phyloP scores from a whole-genome alignment of 2,797 vertebrate species.

The Danio tinwini region DNA sequence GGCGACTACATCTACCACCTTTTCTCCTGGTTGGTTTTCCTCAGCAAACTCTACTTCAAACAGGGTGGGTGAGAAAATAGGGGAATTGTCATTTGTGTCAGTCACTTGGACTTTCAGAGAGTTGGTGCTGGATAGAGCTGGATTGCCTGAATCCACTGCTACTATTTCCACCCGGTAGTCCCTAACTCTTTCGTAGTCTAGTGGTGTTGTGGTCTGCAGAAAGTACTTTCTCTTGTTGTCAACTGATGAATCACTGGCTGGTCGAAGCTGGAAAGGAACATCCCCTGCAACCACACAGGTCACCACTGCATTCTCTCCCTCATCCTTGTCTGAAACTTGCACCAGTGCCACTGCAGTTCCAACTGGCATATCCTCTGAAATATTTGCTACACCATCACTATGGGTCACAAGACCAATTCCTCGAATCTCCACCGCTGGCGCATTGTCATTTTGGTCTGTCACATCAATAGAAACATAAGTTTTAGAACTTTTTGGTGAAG shows the following conservation, averaged over 20 bases:
- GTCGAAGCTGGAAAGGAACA: constrained; percentile 94
- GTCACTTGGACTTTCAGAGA: constrained; percentile 96
- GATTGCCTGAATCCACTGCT: constrained; percentile 96
- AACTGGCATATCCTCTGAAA: constrained; percentile 95
- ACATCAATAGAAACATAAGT: constrained; percentile 93
- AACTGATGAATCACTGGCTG: constrained; percentile 91
- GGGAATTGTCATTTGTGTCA: constrained; percentile 95
- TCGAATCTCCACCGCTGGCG: constrained; percentile 94
- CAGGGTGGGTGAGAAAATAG: constrained; percentile 90
- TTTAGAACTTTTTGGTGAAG: constrained; percentile 93
- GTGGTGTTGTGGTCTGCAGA: constrained; percentile 92
- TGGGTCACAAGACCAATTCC: constrained; percentile 96
- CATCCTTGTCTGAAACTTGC: constrained; percentile 96
- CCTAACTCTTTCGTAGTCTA: constrained; percentile 91
- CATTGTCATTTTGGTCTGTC: constrained; percentile 97
- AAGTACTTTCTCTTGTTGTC: constrained; percentile 99
- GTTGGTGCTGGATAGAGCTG: constrained; percentile 96
- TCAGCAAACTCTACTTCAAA: constrained; percentile 94
- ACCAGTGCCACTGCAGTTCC: constrained; percentile 96
- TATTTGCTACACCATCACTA: constrained; percentile 94
- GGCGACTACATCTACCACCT: constrained; percentile 91
- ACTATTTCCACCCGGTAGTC: constrained; percentile 96
- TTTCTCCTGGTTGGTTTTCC: constrained; percentile 91
- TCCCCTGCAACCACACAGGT: constrained; percentile 97
- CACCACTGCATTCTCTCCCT: constrained; percentile 96